Evolutionary conservation across 2,888 invertebrate species (phyloP), one percentile per base, ranked within the genome.

Genomic region (Mythimna impura): DNA sequence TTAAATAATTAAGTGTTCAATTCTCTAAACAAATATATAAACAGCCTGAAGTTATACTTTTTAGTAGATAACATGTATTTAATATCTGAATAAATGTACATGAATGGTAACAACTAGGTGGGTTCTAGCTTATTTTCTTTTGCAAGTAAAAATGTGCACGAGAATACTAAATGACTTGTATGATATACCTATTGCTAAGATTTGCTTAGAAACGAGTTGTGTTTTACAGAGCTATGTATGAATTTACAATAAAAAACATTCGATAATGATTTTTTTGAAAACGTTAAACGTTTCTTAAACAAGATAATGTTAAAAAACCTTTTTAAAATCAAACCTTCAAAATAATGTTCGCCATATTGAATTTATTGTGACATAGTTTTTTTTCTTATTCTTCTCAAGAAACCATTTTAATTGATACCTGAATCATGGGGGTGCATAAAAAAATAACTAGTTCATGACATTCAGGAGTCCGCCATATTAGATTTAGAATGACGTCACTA

Each of bases 1-100:
- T 87, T 84, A 78, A 85, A 83, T 84, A 80, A 86, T 82, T 91
- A 91, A 90, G 90, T 92, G 92, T 93, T 93, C 90, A 91, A 86
- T 87, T 86, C 84, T 85, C 76, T 78, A 86, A 84, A 71, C 71
- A 80, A 83, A 81, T 84, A 81, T 84, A 67, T 84, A 79, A 83
- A 86, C 71, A 84, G 80, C 82, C 85, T 78, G 76, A 74, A 55
- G 34, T 76, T 81, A 80, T 77, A 82, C 79, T 73, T 83, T 80
- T 74, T 65, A 74, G 78, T 82, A 82, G 73, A 73, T 73, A 79
- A 67, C 30, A 71, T 68, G 47, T 82, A 76, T 72, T 70, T 73
- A 54, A 50, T 63, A 66, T 66, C 61, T 63, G 25, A 76, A 64
- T 68, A 54, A 66, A 61, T 66, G 55, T 71, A 71, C 57, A 60